phyloP scores from a whole-genome alignment of 2,113 vertebrate genomes.

The Sturnira hondurensis region DNA sequence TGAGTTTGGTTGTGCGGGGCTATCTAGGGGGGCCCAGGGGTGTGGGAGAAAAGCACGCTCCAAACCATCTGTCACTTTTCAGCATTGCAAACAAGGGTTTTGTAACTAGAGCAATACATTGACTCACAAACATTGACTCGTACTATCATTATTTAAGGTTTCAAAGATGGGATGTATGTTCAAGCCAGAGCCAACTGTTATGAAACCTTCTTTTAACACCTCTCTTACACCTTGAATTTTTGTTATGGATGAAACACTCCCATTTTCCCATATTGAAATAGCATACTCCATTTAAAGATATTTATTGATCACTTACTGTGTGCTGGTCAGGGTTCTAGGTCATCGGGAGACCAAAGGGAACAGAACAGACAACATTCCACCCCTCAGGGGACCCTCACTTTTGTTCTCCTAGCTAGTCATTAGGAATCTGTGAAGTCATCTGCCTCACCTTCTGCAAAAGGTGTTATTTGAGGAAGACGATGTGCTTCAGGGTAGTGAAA shows the following conservation, averaged over 20 bases:
- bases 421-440: background rate
- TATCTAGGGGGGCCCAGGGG: background rate
- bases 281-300: background rate
- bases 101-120: background rate
- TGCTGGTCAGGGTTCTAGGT: background rate
- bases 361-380: background rate
- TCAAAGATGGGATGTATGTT: slow-evolving; percentile 2
- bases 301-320: background rate
- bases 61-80: background rate
- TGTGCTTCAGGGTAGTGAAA: background rate
- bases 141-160: slow-evolving; percentile 19
- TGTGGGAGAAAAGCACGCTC: background rate
- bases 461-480: background rate
- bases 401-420: background rate
- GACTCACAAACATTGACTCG: background rate
- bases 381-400: background rate
- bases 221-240: background rate
- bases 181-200: background rate
- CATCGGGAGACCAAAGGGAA: background rate
- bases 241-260: background rate
- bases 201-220: background rate
- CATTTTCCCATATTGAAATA: background rate
- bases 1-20: slow-evolving; percentile 5
- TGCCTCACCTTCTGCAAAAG: background rate
- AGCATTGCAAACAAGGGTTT: background rate